Evolutionary conservation across 2,888 invertebrate species (phyloP).

Genomic region (Perithous albicinctus): DNA sequence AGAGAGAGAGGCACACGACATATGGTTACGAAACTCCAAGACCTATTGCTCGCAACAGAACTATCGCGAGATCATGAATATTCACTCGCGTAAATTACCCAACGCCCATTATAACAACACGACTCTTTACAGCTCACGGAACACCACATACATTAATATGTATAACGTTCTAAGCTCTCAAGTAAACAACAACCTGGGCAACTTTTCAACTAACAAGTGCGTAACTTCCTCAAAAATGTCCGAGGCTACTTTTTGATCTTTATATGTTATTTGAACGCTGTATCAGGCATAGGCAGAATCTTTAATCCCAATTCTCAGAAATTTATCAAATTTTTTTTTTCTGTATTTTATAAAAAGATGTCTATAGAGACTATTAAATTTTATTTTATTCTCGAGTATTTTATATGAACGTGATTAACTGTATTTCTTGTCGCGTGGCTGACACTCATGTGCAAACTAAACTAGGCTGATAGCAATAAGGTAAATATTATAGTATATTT

Average conservation of each 20-base stretch:
- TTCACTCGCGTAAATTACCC: slow-evolving; percentile 48
- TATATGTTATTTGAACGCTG: neutral
- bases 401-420: neutral
- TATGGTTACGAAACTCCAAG: slow-evolving; percentile 34
- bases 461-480: neutral
- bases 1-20: too few species aligned
- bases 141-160: neutral
- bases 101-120: slow-evolving; percentile 21
- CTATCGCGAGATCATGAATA: slow-evolving; percentile 50
- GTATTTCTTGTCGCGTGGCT: neutral
- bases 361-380: neutral
- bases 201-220: neutral
- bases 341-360: neutral
- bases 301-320: too few species aligned
- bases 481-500: neutral
- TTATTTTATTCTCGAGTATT: neutral
- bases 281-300: too few species aligned
- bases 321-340: too few species aligned
- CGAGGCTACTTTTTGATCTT: neutral
- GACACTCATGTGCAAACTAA: neutral
- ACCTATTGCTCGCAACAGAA: neutral
- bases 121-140: slow-evolving; percentile 23
- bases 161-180: neutral
- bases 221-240: neutral
- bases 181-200: too few species aligned